Evolutionary conservation across 2,888 invertebrate species (phyloP), one percentile per base, ranked within the genome.

Genomic region (Noctua comes): DNA sequence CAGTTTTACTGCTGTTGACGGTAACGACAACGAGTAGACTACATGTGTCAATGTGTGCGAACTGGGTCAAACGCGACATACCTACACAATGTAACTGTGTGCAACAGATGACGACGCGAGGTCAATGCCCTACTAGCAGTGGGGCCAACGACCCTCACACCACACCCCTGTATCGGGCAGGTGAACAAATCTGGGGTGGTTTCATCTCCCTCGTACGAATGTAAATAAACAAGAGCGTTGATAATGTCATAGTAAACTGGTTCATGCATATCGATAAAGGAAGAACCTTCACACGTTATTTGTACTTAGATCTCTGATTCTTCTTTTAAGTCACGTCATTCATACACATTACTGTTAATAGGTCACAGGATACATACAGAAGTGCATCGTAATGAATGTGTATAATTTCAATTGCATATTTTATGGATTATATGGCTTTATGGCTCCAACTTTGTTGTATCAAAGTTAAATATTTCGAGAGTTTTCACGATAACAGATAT

Each of bases 31-130:
- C 84, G 68, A 82, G 83, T 80, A 83, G 87, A 84, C 87, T 80
- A 87, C 86, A 82, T 76, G 68, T 91, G 89, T 90, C 87, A 81
- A 87, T 91, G 92, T 92, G 89, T 91, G 93, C 89, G 84, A 94
- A 92, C 90, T 94, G 84, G 94, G 94, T 93, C 93, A 93, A 91
- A 91, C 90, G 88, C 88, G 89, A 92, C 91, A 90, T 90, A 90
- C 84, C 88, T 84, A 88, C 82, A 88, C 83, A 88, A 85, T 88
- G 89, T 86, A 86, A 90, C 88, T 92, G 91, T 93, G 92, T 93
- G 92, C 91, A 92, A 92, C 94, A 94, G 94, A 94, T 95, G 95
- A 94, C 92, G 89, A 76, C 84, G 75, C 76, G 86, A 90, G 94
- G 93, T 94, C 94, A 91, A 90, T 90, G 93, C 88, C 93, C 94